These are phyloP conservation scores for Meteorus sp. DNA, from an alignment of 1,140 invertebrate genomes.

Conservation along the genomic window DNA sequence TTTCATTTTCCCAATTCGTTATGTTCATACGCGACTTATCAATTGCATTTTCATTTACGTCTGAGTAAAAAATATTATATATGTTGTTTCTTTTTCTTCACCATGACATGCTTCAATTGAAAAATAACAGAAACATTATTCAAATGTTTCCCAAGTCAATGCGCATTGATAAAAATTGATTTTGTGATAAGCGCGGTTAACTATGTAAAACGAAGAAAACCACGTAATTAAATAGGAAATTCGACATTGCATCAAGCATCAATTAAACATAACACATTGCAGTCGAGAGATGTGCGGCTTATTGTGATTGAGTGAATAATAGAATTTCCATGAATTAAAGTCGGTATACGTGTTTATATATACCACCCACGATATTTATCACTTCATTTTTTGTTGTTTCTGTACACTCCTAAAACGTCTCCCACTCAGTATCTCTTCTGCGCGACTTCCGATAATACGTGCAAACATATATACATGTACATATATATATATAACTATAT, in stretches of 20 bases:
- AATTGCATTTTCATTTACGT: slow-evolving; percentile 7
- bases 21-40: not conserved
- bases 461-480: slow-evolving; percentile 32
- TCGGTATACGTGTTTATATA: too few relatives aligned
- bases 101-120: too few relatives aligned
- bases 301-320: not conserved
- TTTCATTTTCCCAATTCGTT: not conserved
- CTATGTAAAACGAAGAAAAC: not conserved
- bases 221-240: slow-evolving; percentile 8
- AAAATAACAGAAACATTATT: not conserved
- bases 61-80: slow-evolving; percentile 21
- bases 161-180: not conserved
- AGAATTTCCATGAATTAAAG: not conserved
- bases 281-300: not conserved
- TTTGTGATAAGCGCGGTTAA: not conserved
- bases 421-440: slow-evolving; percentile 19
- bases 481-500: slow-evolving; percentile 42
- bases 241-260: not conserved
- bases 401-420: slow-evolving; percentile 21
- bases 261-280: slow-evolving; percentile 12
- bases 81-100: not conserved
- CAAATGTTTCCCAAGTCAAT: not conserved
- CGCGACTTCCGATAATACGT: slow-evolving; percentile 27
- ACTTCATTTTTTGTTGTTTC: slow-evolving; percentile 4
- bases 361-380: slow-evolving; percentile 7